A percentile compares a stretch with the other conserved stretches of the same genome.
These are phyloP conservation scores for Pissodes strobi DNA, from an alignment of 1,140 invertebrate species.

Conservation along the genomic window DNA sequence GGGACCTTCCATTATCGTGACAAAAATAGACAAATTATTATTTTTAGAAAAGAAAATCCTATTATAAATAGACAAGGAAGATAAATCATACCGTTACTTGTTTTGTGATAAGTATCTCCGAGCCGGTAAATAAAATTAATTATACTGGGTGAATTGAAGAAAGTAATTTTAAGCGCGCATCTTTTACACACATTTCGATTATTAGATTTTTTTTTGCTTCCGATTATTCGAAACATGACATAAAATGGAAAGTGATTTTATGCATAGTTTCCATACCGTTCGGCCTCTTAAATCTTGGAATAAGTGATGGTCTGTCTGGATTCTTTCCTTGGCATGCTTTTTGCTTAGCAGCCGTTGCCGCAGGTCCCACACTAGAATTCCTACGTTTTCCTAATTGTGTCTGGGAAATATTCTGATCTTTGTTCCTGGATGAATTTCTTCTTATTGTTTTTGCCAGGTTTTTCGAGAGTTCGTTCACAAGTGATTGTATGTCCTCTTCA, in stretches of 20 bases:
- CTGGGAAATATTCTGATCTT: neutral
- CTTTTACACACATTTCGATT: too few species aligned
- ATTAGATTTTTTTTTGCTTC: too few species aligned
- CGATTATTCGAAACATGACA: too few species aligned
- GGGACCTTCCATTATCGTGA: constrained; percentile 10
- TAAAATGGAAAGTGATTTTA: neutral
- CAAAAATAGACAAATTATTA: constrained; percentile 22
- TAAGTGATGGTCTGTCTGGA: constrained; percentile 3
- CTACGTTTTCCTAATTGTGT: neutral
- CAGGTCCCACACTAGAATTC: neutral
- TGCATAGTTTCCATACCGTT: constrained; percentile 5
- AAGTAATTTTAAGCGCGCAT: too few species aligned
- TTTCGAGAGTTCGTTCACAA: constrained; percentile 33
- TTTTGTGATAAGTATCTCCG: neutral
- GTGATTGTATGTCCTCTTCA: too few species aligned
- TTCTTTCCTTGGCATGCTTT: neutral
- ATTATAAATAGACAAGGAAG: constrained; percentile 9
- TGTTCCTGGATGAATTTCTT: neutral
- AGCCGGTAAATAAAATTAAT: too few species aligned
- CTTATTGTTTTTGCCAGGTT: constrained; percentile 23
- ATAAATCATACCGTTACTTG: constrained; percentile 19
- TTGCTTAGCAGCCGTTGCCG: neutral
- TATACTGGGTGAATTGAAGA: too few species aligned
- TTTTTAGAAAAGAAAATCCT: constrained; percentile 20
- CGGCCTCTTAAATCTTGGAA: constrained; percentile 14